Evolutionary conservation across 2,888 invertebrate genomes (phyloP), one percentile per base, ranked within the genome.

Genomic region (Lepeophtheirus nordmannii): DNA sequence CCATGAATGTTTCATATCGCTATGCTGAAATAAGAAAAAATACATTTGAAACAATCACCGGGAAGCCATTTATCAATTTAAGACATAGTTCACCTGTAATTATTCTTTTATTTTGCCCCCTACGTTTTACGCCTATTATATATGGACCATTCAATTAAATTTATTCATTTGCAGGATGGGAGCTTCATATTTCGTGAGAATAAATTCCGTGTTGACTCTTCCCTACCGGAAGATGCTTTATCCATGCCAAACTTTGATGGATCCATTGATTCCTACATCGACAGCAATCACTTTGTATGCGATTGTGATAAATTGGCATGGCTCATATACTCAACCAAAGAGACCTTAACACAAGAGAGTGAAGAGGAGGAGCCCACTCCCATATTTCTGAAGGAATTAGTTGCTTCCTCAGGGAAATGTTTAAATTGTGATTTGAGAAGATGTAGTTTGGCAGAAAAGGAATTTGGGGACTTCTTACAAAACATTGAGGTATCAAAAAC

Each of bases 211-310:
- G n/a, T 17, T n/a, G 37, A 30, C 23, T 38, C 60, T 2, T 30
- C 23, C 10, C 37, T 59, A 38, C 60, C 60, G 17, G 23, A 30
- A 17, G 37, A 30, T 22, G 22, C 60, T 10, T 30, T 59, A 30
- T 23, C 60, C 22, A 59, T 59, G 60, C 60, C 60, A 9, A 17
- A 23, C 37, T 59, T 59, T n/a, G 60, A 59, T 10, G 23, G n/a
- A 17, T 10, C 23, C 37, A 23, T 17, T 23, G 23, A 59, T 14
- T 23, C 37, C 11, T 23, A 23, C 10, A 30, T 59, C 23, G 60
- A 59, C 10, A 59, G 37, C 23, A 59, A 59, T n/a, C 60, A 59
- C 37, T 59, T 59, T 59, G 60, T 59, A 17, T 59, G 60, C 23
- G 60, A 59, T 12, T 59, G 60, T 30, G 37, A 30, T 59, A 20